Evolutionary conservation across 2,888 invertebrate species (phyloP).

Genomic region (Tetheella fluctuosa): DNA sequence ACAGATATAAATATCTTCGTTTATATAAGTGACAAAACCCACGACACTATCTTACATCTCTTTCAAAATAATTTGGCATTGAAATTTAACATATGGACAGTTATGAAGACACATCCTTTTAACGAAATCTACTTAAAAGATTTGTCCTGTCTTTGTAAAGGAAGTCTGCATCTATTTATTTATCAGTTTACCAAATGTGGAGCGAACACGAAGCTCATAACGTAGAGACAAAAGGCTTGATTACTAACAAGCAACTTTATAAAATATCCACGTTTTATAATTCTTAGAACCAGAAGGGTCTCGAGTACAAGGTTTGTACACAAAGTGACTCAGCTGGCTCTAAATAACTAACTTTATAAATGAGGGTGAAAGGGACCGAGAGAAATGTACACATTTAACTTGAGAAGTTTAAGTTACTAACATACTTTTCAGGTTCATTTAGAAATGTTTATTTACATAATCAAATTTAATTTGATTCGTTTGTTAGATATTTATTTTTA

Average conservation of each 20-base stretch:
- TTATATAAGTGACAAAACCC: too few relatives aligned
- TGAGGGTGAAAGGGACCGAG: background rate
- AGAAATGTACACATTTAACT: background rate
- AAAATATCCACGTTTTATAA: background rate
- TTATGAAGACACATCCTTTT: too few relatives aligned
- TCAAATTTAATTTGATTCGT: too few relatives aligned
- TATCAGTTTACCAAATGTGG: background rate
- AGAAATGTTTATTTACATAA: too few relatives aligned
- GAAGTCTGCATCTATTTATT: too few relatives aligned
- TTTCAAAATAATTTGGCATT: too few relatives aligned
- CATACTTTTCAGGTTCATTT: background rate
- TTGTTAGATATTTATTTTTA: too few relatives aligned
- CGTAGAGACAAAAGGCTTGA: background rate
- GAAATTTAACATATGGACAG: too few relatives aligned
- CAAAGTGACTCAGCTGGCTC: background rate
- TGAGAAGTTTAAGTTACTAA: background rate
- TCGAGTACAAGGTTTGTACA: background rate
- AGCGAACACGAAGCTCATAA: background rate
- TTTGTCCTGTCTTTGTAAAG: too few relatives aligned
- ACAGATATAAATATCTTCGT: too few relatives aligned
- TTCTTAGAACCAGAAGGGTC: background rate
- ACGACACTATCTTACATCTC: too few relatives aligned
- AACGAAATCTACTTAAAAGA: too few relatives aligned
- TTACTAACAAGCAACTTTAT: background rate
- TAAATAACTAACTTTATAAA: background rate